Evolutionary conservation across 2,888 invertebrate genomes (phyloP).

Genomic region (Colletes collaris): DNA sequence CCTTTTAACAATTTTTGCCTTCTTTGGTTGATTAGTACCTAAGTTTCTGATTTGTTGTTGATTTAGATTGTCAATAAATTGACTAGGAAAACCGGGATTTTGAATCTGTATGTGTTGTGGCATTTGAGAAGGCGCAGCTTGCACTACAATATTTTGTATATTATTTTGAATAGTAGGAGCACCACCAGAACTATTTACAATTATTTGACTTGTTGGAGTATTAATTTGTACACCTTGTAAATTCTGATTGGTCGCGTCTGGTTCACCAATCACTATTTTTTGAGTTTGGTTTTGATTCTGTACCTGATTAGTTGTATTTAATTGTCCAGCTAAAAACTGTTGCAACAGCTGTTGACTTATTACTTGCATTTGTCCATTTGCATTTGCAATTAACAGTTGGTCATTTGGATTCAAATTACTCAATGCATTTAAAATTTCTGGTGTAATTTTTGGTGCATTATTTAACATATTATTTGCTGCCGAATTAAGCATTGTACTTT

Average conservation of each 20-base stretch:
- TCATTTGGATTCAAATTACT: conserved; percentile 82
- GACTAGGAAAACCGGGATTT: conserved; percentile 81
- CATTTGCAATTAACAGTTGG: conserved; percentile 80
- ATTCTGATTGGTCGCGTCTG: conserved; percentile 78
- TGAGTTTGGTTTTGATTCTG: conserved; percentile 79
- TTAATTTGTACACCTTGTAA: conserved; percentile 81
- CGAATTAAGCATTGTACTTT: conserved; percentile 75
- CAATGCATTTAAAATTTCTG: conserved; percentile 80
- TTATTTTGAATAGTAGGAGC: conserved; percentile 82
- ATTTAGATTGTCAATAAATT: conserved; percentile 82
- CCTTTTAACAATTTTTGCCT: conserved; percentile 78
- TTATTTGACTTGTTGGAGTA: conserved; percentile 82
- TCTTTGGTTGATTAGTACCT: conserved; percentile 74
- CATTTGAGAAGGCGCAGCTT: conserved; percentile 81
- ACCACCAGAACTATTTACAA: conserved; percentile 82
- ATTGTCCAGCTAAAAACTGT: conserved; percentile 79
- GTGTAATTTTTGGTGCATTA: conserved; percentile 80
- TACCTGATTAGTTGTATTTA: conserved; percentile 72
- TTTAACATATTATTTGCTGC: conserved; percentile 79
- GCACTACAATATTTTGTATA: conserved; percentile 82
- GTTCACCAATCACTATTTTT: conserved; percentile 81
- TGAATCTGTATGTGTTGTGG: conserved; percentile 82
- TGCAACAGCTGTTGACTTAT: conserved; percentile 81
- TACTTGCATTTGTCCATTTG: conserved; percentile 82
- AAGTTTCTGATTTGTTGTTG: conserved; percentile 81